Conservation (phyloP, 2,888 invertebrate species). For the Caenorhabditis sinica region DNA sequence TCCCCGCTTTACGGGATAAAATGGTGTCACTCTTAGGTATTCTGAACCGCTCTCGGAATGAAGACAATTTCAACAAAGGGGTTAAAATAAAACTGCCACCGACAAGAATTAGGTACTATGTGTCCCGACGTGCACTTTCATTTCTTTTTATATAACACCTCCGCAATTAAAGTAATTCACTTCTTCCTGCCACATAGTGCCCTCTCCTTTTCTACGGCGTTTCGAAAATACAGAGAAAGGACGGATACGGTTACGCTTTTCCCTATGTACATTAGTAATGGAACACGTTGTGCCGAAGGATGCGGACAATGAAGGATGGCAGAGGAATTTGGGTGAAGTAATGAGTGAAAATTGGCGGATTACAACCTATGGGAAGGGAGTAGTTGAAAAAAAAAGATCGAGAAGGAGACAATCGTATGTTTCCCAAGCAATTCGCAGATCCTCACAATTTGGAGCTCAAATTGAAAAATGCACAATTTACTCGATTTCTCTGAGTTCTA, state of each 20-base stretch:
- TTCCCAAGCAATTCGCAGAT: no score
- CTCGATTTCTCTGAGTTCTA: no score
- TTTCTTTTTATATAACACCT: conserved; percentile 40
- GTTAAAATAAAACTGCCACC: conserved; percentile 20
- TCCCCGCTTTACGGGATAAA: background rate
- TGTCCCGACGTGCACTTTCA: conserved; percentile 29
- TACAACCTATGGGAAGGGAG: background rate
- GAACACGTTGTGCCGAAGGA: conserved; percentile 45
- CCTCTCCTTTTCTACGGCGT: background rate
- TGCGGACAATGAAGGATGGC: conserved; percentile 20
- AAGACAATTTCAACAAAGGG: conserved; percentile 17
- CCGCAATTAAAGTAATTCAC: conserved; percentile 54
- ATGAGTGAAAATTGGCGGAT: conserved; percentile 21
- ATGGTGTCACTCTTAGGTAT: background rate
- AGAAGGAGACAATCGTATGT: background rate
- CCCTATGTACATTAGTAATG: conserved; percentile 57
- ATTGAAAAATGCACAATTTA: no score
- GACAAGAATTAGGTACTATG: conserved; percentile 40
- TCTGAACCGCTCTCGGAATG: conserved; percentile 10
- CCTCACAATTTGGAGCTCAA: no score
- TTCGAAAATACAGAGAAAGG: conserved; percentile 1
- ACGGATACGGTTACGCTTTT: conserved; percentile 60
- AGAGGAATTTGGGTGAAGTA: no score
- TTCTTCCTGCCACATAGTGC: conserved; percentile 22
- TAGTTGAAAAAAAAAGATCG: background rate